A percentile compares a stretch with the other conserved stretches of the same genome.
Evolutionary conservation across 37 sponge, comb jelly and placozoan genomes (phyloP).

Genomic region (Amphimedon queenslandica): DNA sequence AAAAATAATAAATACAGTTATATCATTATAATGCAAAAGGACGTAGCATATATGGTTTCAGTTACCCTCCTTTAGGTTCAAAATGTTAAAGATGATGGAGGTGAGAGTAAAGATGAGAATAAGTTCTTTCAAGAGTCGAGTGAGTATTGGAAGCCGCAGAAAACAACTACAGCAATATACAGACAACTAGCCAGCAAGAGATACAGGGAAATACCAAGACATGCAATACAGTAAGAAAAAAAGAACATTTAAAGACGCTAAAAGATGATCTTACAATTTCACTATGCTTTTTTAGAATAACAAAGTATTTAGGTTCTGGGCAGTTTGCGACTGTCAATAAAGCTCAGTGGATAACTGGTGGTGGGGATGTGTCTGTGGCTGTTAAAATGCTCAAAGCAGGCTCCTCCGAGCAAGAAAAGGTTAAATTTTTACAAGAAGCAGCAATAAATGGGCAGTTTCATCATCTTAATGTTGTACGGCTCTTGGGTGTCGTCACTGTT

Average conservation of each 20-base stretch:
- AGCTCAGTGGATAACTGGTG: conserved; percentile 32
- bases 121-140: conserved; percentile 33
- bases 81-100: background rate
- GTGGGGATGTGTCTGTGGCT: conserved; percentile 29
- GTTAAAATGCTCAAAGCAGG: conserved; percentile 36
- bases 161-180: conserved; percentile 38
- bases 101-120: background rate
- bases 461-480: conserved; percentile 51
- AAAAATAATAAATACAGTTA: no score
- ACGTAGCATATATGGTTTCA: no score
- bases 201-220: conserved; percentile 43
- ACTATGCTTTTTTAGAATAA: background rate
- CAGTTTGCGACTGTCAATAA: conserved; percentile 61
- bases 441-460: conserved; percentile 67
- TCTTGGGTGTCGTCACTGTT: conserved; percentile 55
- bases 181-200: conserved; percentile 36
- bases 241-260: background rate
- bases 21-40: no score
- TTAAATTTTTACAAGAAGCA: conserved; percentile 60
- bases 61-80: background rate
- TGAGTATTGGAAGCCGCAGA: conserved; percentile 46
- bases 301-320: conserved; percentile 36
- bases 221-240: conserved; percentile 35
- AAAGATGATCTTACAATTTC: conserved; percentile 1
- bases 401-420: conserved; percentile 39